Evolutionary conservation across 2,113 vertebrate species (phyloP), one percentile per base, ranked within the genome.

Genomic region (Brachirus orientalis): DNA sequence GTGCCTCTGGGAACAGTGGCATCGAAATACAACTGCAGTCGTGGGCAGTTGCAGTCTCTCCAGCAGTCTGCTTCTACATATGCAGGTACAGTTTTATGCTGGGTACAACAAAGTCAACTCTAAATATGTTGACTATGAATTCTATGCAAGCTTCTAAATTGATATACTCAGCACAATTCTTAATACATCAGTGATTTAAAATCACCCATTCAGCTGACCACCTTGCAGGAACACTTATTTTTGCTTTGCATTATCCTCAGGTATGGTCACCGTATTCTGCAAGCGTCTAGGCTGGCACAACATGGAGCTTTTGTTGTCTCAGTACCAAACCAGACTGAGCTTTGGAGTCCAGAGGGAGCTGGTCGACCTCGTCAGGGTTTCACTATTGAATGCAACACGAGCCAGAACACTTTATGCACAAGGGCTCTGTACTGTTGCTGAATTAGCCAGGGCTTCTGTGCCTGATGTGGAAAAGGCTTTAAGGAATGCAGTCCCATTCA

Each of bases 41-140:
- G 96, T 76, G 98, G 98, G n/a, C 98, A 99, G 82, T 92, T 99
- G 75, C 98, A 99, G 10, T 99, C 98, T 80, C 93, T 99, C 47
- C 98, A 99, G 72, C 97, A 99, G 47, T 98, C 98, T 72, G 96
- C 97, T 62, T 96, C 97, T 63, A 95, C 95, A 22, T 99, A 98
- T 55, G 96, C 97, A 91, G 97, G 97, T 95, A 71, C 82, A 33
- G 41, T 35, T 8, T 47, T 20, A 16, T 47, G 36, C 33, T 38
- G 9, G 20, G 6, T 28, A 10, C 8, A 46, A n/a, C n/a, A 55
- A 3, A 55, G 50, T 10, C 5, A 43, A 14, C 40, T 43, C 14
- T 43, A 43, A 43, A 43, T 43, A 13, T 10, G 1, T 43, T 43
- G 40, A 43, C 40, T 12, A 12, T 43, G 40, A 43, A 13, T 43